phyloP scores from a whole-genome alignment of 1,140 invertebrate genomes.

The Drosophila biarmipes region DNA sequence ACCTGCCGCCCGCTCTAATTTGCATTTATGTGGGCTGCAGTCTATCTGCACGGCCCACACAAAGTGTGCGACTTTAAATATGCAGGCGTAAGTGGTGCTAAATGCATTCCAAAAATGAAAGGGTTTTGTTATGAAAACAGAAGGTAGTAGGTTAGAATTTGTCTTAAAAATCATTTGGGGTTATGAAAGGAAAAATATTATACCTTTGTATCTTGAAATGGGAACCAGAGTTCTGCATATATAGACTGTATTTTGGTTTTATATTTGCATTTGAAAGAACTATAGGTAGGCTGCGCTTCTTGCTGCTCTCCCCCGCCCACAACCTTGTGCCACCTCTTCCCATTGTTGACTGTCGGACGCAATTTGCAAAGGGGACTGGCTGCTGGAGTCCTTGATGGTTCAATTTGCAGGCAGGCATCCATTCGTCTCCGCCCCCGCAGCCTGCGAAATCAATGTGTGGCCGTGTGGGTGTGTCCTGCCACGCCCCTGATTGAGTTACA shows the following conservation, averaged over 20 bases:
- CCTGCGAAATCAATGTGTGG: neutral
- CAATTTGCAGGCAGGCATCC: slow-evolving; percentile 32
- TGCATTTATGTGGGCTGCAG: slow-evolving; percentile 28
- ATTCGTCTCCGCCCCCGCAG: neutral
- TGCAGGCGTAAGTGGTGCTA: slow-evolving; percentile 1
- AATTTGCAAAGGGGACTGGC: slow-evolving; percentile 37
- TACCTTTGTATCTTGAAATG: too few relatives aligned
- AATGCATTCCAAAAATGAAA: neutral
- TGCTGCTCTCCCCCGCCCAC: too few relatives aligned
- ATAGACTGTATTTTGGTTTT: neutral
- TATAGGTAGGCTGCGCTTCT: neutral
- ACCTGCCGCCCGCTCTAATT: slow-evolving; percentile 18
- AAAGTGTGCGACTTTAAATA: neutral
- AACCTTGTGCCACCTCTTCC: slow-evolving; percentile 4
- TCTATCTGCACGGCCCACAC: slow-evolving; percentile 20
- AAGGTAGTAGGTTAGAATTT: neutral
- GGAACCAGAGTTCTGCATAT: too few relatives aligned
- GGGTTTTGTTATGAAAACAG: neutral
- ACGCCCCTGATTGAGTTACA: slow-evolving; percentile 60
- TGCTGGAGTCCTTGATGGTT: slow-evolving; percentile 43
- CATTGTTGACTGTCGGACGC: slow-evolving; percentile 40
- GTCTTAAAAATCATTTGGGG: too few relatives aligned
- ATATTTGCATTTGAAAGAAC: too few relatives aligned
- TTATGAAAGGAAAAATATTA: too few relatives aligned
- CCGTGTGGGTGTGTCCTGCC: slow-evolving; percentile 13